Evolutionary conservation across 2,113 vertebrate genomes (phyloP), one percentile per base, ranked within the genome.

Genomic region (Corythoichthys haematopterus): DNA sequence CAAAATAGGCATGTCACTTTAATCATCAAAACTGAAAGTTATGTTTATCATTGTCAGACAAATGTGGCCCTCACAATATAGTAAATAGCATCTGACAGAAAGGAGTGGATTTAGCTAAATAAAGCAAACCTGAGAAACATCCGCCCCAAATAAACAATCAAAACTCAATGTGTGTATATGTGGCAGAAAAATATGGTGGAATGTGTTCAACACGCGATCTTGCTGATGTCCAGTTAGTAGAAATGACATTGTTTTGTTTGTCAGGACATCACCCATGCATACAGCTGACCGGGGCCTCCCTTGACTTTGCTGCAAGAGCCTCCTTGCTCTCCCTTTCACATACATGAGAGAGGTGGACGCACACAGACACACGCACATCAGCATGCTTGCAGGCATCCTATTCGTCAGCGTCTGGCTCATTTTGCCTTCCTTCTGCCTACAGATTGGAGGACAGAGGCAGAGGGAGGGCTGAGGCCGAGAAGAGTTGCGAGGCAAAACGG

Each of bases 401-500:
- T 87, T 90, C 71, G 87, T 80, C 79, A 65, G 83, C 38, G 83
- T 72, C 80, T 61, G 81, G 53, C 79, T 88, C 86, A 80, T 81
- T 82, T 83, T 79, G 84, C 80, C 77, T 74, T 72, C 76, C 82
- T 80, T 82, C 88, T 81, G 87, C 78, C 83, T 80, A 68, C 82
- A 83, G 85, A 89, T 89, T 86, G 88, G 86, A 87, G 85, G 78
- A 86, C 28, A 33, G 79, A 69, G 75, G 76, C 6, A 79, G 82
- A 83, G 83, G 85, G 83, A 86, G 87, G 85, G 84, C 79, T 64
- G 75, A 86, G 75, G 70, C 78, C 80, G 84, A 84, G 77, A 78
- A 88, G 91, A 87, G 88, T 91, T 90, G 90, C 91, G 91, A 93
- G 91, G 92, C 92, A 92, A 92, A 90, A 89, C 87, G 81, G 79